These are phyloP conservation scores for Glossosoma conforme DNA, from an alignment of 1,140 invertebrate species.

Conservation along the genomic window DNA sequence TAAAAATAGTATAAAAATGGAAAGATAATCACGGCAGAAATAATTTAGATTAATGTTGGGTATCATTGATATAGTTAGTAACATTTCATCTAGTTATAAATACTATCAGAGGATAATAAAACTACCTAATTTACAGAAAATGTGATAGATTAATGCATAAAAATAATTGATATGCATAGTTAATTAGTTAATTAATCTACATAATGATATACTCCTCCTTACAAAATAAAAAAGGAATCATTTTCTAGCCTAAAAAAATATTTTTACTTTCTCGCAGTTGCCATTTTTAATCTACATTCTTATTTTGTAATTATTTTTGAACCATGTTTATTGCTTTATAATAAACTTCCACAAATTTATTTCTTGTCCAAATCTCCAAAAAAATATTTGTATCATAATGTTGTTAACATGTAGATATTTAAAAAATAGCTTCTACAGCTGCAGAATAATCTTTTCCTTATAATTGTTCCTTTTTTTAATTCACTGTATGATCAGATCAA, in stretches of 20 bases:
- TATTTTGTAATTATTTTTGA: constrained; percentile 26
- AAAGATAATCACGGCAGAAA: too few relatives aligned
- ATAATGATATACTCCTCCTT: constrained; percentile 11
- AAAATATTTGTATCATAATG: constrained; percentile 10
- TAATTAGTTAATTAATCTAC: too few relatives aligned
- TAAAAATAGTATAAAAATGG: too few relatives aligned
- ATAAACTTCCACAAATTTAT: constrained; percentile 12
- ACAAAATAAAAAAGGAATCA: constrained; percentile 15
- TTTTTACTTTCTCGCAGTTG: constrained; percentile 27
- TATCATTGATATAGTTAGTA: too few relatives aligned
- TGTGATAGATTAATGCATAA: too few relatives aligned
- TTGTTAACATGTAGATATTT: constrained; percentile 12
- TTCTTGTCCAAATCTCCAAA: constrained; percentile 25
- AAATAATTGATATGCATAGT: constrained; percentile 24
- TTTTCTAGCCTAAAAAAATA: constrained; percentile 16
- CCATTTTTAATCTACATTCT: constrained; percentile 31
- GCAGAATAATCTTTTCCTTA: constrained; percentile 9
- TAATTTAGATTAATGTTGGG: too few relatives aligned
- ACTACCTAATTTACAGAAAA: too few relatives aligned
- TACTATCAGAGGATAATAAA: not conserved
- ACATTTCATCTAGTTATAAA: too few relatives aligned
- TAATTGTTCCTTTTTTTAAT: constrained; percentile 8
- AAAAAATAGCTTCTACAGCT: constrained; percentile 12
- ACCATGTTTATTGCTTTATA: constrained; percentile 13
- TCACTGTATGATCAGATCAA: constrained; percentile 27